phyloP scores from a whole-genome alignment of 1,140 invertebrate genomes.

The Ips nitidus region DNA sequence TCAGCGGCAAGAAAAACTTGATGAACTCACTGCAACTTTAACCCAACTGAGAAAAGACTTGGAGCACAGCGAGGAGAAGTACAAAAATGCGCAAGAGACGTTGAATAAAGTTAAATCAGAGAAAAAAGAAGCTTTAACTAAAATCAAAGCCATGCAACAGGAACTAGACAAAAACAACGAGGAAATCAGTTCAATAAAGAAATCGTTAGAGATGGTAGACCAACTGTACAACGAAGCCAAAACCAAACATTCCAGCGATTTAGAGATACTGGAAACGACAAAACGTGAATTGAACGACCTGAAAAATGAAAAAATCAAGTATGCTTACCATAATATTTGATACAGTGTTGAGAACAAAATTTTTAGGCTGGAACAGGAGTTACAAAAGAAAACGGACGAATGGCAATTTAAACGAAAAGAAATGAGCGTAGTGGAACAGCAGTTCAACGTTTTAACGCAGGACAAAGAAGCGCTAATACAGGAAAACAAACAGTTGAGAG shows the following conservation, averaged over 20 bases:
- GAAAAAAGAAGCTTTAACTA: slow-evolving; percentile 13
- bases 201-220: slow-evolving; percentile 28
- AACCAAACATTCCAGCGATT: slow-evolving; percentile 10
- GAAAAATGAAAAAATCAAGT: slow-evolving; percentile 13
- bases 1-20: slow-evolving; percentile 15
- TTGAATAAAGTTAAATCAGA: slow-evolving; percentile 4
- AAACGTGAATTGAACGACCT: slow-evolving; percentile 14
- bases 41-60: slow-evolving; percentile 7
- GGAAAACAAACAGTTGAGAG: slow-evolving; percentile 29
- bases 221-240: slow-evolving; percentile 28
- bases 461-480: slow-evolving; percentile 23
- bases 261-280: slow-evolving; percentile 6
- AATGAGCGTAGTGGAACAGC: slow-evolving; percentile 24
- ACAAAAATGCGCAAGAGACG: slow-evolving; percentile 5
- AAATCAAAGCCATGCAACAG: slow-evolving; percentile 25
- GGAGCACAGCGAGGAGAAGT: slow-evolving; percentile 16
- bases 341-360: background rate
- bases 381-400: slow-evolving; percentile 26
- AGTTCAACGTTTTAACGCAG: slow-evolving; percentile 23
- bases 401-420: slow-evolving; percentile 29
- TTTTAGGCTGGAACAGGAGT: slow-evolving; percentile 21
- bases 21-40: slow-evolving; percentile 6
- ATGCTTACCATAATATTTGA: background rate
- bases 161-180: slow-evolving; percentile 30
- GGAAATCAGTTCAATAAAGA: slow-evolving; percentile 24